These are phyloP conservation scores for Glaucidium brasilianum DNA, from an alignment of 2,113 vertebrate genomes.

Conservation along the genomic window DNA sequence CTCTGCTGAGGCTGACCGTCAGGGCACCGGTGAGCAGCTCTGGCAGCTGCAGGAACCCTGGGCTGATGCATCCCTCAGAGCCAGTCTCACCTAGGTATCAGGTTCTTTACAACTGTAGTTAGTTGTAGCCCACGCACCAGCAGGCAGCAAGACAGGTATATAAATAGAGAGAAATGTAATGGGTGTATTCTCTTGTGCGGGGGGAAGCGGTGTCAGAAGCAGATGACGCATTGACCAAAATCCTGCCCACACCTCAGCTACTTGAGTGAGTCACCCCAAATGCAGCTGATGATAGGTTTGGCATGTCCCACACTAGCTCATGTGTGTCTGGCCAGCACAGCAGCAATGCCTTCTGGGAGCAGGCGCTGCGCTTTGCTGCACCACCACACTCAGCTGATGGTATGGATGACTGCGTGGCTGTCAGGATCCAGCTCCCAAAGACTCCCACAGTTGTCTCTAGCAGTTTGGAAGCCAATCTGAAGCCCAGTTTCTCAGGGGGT, in stretches of 20 bases:
- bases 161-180: neutral
- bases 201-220: neutral
- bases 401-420: accelerated
- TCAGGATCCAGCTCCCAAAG: neutral
- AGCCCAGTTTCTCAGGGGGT: neutral
- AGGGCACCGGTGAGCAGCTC: neutral
- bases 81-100: neutral
- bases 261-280: neutral
- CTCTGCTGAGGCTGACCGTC: neutral
- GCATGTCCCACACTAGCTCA: neutral
- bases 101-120: neutral
- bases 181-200: neutral
- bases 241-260: neutral
- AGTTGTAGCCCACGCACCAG: neutral
- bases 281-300: neutral
- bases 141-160: neutral
- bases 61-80: neutral
- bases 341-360: neutral
- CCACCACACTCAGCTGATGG: neutral
- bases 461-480: neutral
- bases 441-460: neutral
- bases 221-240: neutral
- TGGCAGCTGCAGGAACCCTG: neutral
- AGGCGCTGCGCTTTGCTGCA: neutral
- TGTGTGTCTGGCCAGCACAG: neutral